These are phyloP conservation scores for Stenoptilia bipunctidactyla DNA, from an alignment of 2,888 invertebrate species.

Conservation along the genomic window DNA sequence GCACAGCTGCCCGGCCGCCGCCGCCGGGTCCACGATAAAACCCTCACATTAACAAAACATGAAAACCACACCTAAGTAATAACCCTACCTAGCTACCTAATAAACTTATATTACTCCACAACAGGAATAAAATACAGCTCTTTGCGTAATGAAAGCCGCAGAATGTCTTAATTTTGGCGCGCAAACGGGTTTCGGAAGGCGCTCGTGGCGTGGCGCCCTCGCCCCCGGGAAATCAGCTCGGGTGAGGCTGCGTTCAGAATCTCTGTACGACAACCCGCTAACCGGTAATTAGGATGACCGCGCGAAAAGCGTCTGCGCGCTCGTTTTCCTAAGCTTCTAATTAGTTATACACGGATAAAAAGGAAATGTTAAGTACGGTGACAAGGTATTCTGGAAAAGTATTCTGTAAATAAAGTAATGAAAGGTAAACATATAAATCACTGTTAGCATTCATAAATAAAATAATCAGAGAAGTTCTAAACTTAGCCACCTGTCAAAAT, in stretches of 20 bases:
- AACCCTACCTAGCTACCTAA: not conserved
- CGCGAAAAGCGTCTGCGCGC: not conserved
- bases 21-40: not conserved
- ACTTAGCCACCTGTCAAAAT: no score
- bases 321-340: no score
- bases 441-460: no score
- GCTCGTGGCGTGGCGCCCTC: slow-evolving; percentile 3
- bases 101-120: not conserved
- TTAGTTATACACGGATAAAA: no score
- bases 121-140: not conserved
- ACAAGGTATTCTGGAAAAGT: no score
- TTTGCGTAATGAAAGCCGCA: slow-evolving; percentile 3
- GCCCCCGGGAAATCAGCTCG: slow-evolving; percentile 9
- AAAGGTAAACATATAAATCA: no score
- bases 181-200: slow-evolving; percentile 18
- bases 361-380: no score
- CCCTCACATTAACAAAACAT: not conserved
- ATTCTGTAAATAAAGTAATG: no score
- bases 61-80: not conserved
- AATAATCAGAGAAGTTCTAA: no score
- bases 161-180: slow-evolving; percentile 18
- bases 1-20: not conserved
- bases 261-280: no score
- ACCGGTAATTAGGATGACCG: not conserved
- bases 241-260: slow-evolving; percentile 11